Conservation (phyloP, 2,113 vertebrate genomes). For the Microtus pennsylvanicus region DNA sequence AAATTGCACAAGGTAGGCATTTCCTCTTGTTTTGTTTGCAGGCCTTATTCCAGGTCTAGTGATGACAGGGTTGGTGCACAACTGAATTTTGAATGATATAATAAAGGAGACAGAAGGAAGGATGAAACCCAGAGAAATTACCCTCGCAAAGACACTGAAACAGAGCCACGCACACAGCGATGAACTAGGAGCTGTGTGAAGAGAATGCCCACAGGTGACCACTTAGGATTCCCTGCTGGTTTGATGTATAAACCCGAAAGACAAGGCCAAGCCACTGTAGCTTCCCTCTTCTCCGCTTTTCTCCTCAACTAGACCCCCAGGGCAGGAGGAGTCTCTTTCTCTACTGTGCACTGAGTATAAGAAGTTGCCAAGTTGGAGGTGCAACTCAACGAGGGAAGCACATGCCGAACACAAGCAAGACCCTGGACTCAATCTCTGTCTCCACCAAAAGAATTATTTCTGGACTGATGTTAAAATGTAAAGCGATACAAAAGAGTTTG, state of each 20-base stretch:
- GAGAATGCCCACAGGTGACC: not conserved
- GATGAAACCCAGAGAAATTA: not conserved
- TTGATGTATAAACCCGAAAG: not conserved
- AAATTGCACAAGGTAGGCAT: not conserved
- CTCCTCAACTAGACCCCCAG: not conserved
- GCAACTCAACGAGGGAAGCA: no score
- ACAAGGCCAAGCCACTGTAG: not conserved
- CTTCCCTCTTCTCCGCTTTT: not conserved
- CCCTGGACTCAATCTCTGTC: not conserved
- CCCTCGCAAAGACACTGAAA: not conserved
- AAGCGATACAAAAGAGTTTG: not conserved
- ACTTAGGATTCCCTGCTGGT: not conserved
- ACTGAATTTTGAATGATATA: not conserved
- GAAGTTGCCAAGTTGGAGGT: not conserved
- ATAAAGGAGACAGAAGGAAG: constrained; percentile 7
- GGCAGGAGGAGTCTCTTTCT: not conserved
- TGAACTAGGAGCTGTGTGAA: not conserved
- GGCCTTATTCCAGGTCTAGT: not conserved
- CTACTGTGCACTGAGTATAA: not conserved
- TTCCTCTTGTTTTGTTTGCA: not conserved
- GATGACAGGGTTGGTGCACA: not conserved
- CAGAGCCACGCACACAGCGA: not conserved
- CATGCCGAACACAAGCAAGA: not conserved
- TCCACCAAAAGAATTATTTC: not conserved
- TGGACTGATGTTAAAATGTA: not conserved